A percentile compares a stretch with the other conserved stretches of the same genome.
These are phyloP conservation scores for Hololepta plana DNA, from an alignment of 2,888 invertebrate species.

Conservation along the genomic window DNA sequence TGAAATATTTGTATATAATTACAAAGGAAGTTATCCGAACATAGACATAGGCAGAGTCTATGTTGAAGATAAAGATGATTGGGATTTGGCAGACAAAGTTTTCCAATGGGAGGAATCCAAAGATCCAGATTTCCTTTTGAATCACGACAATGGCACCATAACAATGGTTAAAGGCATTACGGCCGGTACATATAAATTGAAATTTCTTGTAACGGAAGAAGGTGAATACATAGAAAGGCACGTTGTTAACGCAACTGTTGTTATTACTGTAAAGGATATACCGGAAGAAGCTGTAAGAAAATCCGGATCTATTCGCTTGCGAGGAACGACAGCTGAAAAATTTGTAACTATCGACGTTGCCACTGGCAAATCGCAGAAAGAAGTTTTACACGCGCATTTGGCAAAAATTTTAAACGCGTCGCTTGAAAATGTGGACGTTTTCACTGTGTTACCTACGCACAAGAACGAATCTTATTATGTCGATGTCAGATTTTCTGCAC, in stretches of 20 bases:
- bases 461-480: conserved; percentile 43
- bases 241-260: conserved; percentile 67
- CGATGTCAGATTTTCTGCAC: conserved; percentile 83
- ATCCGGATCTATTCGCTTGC: conserved; percentile 79
- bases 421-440: conserved; percentile 74
- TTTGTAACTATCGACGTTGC: conserved; percentile 46
- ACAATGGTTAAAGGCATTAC: conserved; percentile 63
- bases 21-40: conserved; percentile 52
- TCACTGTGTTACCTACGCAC: conserved; percentile 66
- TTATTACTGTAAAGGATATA: conserved; percentile 71
- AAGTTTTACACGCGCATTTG: conserved; percentile 38
- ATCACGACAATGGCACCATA: conserved; percentile 68
- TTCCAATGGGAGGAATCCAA: conserved; percentile 51
- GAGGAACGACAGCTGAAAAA: conserved; percentile 66
- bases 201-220: conserved; percentile 57
- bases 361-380: conserved; percentile 48
- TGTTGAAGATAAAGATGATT: conserved; percentile 90
- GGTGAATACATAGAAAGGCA: conserved; percentile 38
- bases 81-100: conserved; percentile 85
- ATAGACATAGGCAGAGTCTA: conserved; percentile 82
- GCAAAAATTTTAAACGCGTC: conserved; percentile 61
- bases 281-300: conserved; percentile 83
- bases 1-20: conserved; percentile 87
- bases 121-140: conserved; percentile 49
- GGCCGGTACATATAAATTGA: conserved; percentile 55